These are phyloP conservation scores for Tyria jacobaeae DNA, from an alignment of 2,888 invertebrate species.

Conservation along the genomic window DNA sequence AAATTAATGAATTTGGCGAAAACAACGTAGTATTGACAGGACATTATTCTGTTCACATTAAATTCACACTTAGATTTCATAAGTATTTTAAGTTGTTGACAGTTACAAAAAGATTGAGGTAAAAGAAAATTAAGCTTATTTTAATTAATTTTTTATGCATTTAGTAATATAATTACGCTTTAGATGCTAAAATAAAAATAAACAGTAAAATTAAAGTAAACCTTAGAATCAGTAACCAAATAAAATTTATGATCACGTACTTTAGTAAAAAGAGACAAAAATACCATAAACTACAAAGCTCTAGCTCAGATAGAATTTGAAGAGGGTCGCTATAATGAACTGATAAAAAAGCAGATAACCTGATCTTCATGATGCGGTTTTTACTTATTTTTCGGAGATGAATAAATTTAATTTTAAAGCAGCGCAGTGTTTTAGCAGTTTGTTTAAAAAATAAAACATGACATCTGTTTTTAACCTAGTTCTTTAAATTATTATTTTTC, in stretches of 20 bases:
- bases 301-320: slow-evolving; percentile 67
- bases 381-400: slow-evolving; percentile 28
- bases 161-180: background rate
- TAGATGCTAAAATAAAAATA: slow-evolving; percentile 21
- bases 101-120: no score
- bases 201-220: no score
- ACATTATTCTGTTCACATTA: background rate
- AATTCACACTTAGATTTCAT: no score
- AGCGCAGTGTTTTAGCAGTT: no score
- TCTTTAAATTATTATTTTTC: no score
- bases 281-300: slow-evolving; percentile 62
- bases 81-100: no score
- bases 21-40: background rate
- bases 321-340: slow-evolving; percentile 70
- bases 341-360: slow-evolving; percentile 50
- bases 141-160: no score
- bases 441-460: no score
- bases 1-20: background rate
- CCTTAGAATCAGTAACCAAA: background rate
- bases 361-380: slow-evolving; percentile 42
- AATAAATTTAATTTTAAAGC: no score
- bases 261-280: slow-evolving; percentile 48
- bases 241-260: slow-evolving; percentile 33
- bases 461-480: no score
- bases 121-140: no score